These are phyloP conservation scores for Cataglyphis rosenhaueri DNA, from an alignment of 2,888 invertebrate genomes.

Conservation along the genomic window DNA sequence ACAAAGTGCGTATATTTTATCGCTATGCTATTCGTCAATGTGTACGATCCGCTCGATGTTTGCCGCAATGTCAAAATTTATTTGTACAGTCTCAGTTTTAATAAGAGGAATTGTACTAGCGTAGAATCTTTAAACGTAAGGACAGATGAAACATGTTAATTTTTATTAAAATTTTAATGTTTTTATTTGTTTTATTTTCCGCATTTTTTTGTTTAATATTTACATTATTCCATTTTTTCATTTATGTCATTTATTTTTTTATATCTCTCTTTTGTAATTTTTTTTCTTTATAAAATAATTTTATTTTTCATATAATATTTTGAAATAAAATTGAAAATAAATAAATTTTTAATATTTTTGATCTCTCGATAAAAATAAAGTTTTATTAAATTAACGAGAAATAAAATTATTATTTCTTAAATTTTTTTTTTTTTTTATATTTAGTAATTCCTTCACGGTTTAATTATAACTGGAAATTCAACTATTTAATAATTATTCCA, in stretches of 20 bases:
- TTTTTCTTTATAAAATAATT: neutral
- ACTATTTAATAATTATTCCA: neutral
- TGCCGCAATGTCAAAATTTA: neutral
- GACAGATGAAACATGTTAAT: neutral
- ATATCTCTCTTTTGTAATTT: no score
- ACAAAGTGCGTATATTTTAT: constrained; percentile 10
- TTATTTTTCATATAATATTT: neutral
- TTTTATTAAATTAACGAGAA: neutral
- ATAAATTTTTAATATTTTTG: no score
- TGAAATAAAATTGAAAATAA: neutral
- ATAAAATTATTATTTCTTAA: neutral
- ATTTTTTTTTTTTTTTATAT: neutral
- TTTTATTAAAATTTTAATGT: neutral
- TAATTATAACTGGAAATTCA: neutral
- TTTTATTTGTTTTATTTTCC: neutral
- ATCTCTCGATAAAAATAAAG: no score
- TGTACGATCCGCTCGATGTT: neutral
- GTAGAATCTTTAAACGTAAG: neutral
- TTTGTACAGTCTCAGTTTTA: neutral
- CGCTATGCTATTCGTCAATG: neutral
- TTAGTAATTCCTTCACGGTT: neutral
- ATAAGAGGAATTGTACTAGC: neutral
- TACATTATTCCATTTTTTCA: neutral
- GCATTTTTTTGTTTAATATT: neutral
- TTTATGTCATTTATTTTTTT: no score